Evolutionary conservation across 2,888 invertebrate species (phyloP).

Genomic region (Sicus ferrugineus): DNA sequence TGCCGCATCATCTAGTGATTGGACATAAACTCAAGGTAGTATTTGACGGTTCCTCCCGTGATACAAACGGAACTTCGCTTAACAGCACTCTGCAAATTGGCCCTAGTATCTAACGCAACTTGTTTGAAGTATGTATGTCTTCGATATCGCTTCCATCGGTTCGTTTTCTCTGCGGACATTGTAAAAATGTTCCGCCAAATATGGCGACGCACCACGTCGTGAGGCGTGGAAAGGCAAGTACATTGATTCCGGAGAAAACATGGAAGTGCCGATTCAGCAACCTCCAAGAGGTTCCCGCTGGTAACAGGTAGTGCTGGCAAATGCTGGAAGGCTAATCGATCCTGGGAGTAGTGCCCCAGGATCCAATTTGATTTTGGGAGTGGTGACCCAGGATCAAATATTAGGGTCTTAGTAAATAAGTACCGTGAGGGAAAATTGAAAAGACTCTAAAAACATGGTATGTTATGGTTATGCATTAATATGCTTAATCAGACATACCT

Average conservation of each 20-base stretch:
- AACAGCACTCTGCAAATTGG: slow-evolving; percentile 27
- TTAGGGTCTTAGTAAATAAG: too few relatives aligned
- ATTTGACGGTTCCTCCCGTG: slow-evolving; percentile 27
- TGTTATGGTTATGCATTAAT: too few relatives aligned
- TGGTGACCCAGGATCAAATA: not conserved
- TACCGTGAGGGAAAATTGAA: too few relatives aligned
- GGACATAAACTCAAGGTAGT: slow-evolving; percentile 23
- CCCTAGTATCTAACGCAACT: slow-evolving; percentile 26
- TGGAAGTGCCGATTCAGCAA: not conserved
- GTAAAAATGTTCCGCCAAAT: slow-evolving; percentile 4
- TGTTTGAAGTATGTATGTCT: slow-evolving; percentile 10
- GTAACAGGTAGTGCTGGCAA: not conserved
- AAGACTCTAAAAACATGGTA: too few relatives aligned
- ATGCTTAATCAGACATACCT: too few relatives aligned
- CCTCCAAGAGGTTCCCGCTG: slow-evolving; percentile 2
- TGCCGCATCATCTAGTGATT: slow-evolving; percentile 33
- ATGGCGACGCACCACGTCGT: not conserved
- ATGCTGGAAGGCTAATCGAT: not conserved
- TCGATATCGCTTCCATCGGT: not conserved
- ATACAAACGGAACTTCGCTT: slow-evolving; percentile 12
- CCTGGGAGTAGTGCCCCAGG: not conserved
- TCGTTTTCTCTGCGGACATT: slow-evolving; percentile 21
- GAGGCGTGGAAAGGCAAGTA: not conserved
- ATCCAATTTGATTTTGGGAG: not conserved
- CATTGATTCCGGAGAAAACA: not conserved